These are phyloP conservation scores for Pseudorasbora parva DNA, from an alignment of 2,113 vertebrate genomes.

Conservation along the genomic window DNA sequence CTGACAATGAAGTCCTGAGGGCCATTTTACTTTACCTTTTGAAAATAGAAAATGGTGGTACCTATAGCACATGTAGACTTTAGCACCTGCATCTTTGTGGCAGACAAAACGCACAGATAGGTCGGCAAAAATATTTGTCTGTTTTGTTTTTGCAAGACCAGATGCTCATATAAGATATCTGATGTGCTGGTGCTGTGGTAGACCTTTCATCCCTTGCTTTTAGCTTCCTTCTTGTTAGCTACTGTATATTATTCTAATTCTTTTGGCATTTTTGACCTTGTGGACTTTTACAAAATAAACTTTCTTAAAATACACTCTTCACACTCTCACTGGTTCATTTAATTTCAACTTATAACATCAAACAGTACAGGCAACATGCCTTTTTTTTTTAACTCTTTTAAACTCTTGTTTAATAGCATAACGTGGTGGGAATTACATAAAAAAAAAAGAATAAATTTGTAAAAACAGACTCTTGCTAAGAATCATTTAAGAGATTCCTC, in stretches of 20 bases:
- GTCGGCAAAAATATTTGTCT: not conserved
- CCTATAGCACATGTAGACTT: not conserved
- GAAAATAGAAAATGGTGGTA: not conserved
- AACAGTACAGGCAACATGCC: not conserved
- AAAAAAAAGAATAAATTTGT: not conserved
- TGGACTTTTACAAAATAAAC: not conserved
- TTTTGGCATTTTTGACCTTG: not conserved
- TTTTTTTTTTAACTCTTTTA: not conserved
- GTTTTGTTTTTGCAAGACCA: not conserved
- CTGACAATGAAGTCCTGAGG: not conserved
- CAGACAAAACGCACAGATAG: not conserved
- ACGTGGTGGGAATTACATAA: not conserved
- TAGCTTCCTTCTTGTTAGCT: not conserved
- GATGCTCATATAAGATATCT: not conserved
- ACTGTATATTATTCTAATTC: not conserved
- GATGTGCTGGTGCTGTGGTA: not conserved
- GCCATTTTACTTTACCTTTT: not conserved
- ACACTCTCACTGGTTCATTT: not conserved
- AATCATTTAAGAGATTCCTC: too few relatives aligned
- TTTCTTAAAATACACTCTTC: not conserved
- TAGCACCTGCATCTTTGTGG: not conserved
- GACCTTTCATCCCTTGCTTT: not conserved
- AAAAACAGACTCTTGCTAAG: too few relatives aligned
- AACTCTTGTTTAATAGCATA: not conserved
- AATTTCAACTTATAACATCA: not conserved